Base-by-base conservation (phyloP, 2,113 vertebrate species). In the Lepidothrix coronata region DNA sequence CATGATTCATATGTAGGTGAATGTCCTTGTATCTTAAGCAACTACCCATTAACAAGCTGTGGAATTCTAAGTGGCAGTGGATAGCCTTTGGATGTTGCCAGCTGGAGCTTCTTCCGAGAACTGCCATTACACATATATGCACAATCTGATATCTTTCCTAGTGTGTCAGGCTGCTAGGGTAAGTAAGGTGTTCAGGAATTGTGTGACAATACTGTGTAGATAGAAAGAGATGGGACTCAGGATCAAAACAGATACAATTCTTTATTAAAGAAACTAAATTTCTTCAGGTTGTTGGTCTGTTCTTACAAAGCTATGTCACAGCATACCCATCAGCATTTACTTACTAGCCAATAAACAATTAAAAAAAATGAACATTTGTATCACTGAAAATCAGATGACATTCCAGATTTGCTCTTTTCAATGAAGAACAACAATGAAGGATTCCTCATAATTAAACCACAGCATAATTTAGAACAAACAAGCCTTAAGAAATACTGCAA, bases 111-210 rank as follows among this genome's bases (percentile, higher is more conserved):
- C 17, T 41, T 37, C 30, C 5, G 5, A n/a, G 54, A 77, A 51
- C 37, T 74, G 48, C 21, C 0, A 0, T 63, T 48, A 31, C 16
- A 28, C 17, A 23, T 5, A 4, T 18, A 84, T 9, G 12, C 22
- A 31, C 35, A 41, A 11, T 7, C 14, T 63, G 14, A 3, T 19
- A 12, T 59, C 33, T 65, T 24, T 65, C 55, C 35, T 44, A 44
- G 17, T 12, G 6, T 9, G 6, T 43, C 58, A 76, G 25, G 39
- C n/a, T 85, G 28, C 16, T 58, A 20, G 48, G 15, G 43, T 28
- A 72, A 68, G 12, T 18, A 74, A 48, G 5, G 6, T 73, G n/a
- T 41, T 74, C 18, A 77, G n/a, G 11, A 75, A 14, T 8, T 63
- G 7, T 1, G 1, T n/a, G 11, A 73, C 55, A 37, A 70, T 19